Base-by-base conservation (phyloP, 2,888 invertebrate species). In the Apamea crenata region DNA sequence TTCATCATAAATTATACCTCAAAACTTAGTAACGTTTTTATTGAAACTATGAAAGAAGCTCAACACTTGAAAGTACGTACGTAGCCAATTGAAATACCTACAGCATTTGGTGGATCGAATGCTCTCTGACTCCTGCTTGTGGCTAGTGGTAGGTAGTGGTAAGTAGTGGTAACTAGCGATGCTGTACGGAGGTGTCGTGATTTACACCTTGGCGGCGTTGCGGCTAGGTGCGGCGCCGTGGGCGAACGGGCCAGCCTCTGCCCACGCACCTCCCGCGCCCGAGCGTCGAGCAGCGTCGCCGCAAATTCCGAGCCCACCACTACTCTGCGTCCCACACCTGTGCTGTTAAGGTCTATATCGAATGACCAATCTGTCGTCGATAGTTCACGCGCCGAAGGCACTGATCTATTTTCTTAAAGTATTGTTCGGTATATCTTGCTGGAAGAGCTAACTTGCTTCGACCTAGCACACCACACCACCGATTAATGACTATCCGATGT, bases 211-310 rank as follows among this genome's bases (percentile, higher is more conserved):
- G 93, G 91, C 92, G 92, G 92, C 93, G 91, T 86, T 89, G 91
- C 91, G 94, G 94, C 94, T 96, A 95, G 96, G 96, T 96, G 96
- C 93, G 96, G 94, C 92, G 92, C 86, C 90, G 95, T 95, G 95
- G 95, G 95, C 96, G 96, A 95, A 95, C 96, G 89, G 88, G 94
- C 94, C 91, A 88, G 89, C 92, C 85, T 89, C 90, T 87, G 90
- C 91, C 89, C 87, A 89, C 91, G 92, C 95, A 90, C 89, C 92
- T 93, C 96, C 95, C 93, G 94, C 95, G 93, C 94, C 81, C 85
- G 89, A 89, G 90, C 92, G 89, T 86, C 87, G 82, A 82, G 81
- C 87, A 89, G 84, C 88, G 91, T 91, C 92, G 93, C 91, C 92
- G 96, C 96, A 88, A 96, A 96, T 96, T 96, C 95, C 95, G 92